phyloP scores from a whole-genome alignment of 2,888 invertebrate species.

The Drosophila siamana region DNA sequence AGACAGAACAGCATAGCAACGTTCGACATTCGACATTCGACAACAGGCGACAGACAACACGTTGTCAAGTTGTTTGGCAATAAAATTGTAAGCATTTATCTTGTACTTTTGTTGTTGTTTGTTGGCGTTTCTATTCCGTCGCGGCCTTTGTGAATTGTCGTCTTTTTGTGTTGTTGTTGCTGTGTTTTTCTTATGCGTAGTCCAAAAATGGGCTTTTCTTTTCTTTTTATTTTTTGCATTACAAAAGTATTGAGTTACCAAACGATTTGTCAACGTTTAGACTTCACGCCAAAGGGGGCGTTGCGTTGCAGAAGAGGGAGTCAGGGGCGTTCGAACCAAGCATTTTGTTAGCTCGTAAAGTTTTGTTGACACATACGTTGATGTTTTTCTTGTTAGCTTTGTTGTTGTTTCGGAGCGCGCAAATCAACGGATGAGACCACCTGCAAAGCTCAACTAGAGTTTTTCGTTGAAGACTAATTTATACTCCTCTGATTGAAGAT shows the following conservation, averaged over 20 bases:
- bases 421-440: constrained; percentile 65
- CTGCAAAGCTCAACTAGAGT: constrained; percentile 39
- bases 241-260: constrained; percentile 79
- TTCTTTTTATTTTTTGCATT: constrained; percentile 63
- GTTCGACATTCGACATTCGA: constrained; percentile 37
- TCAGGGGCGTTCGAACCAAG: constrained; percentile 33
- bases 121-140: constrained; percentile 42
- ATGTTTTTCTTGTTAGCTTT: constrained; percentile 48
- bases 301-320: neutral
- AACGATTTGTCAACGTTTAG: constrained; percentile 81
- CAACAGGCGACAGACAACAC: constrained; percentile 61
- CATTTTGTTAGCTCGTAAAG: constrained; percentile 76
- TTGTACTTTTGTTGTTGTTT: constrained; percentile 55
- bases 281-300: constrained; percentile 20
- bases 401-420: constrained; percentile 43
- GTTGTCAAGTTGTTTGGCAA: constrained; percentile 74
- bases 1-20: constrained; percentile 26
- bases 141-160: constrained; percentile 43
- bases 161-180: constrained; percentile 21
- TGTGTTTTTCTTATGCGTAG: constrained; percentile 61
- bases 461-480: constrained; percentile 4
- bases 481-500: constrained; percentile 8
- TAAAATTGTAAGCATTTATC: constrained; percentile 82
- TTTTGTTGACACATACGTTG: constrained; percentile 75
- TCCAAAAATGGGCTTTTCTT: constrained; percentile 71